Conservation (phyloP, 2,888 invertebrate genomes). For the Lottia scabra region DNA sequence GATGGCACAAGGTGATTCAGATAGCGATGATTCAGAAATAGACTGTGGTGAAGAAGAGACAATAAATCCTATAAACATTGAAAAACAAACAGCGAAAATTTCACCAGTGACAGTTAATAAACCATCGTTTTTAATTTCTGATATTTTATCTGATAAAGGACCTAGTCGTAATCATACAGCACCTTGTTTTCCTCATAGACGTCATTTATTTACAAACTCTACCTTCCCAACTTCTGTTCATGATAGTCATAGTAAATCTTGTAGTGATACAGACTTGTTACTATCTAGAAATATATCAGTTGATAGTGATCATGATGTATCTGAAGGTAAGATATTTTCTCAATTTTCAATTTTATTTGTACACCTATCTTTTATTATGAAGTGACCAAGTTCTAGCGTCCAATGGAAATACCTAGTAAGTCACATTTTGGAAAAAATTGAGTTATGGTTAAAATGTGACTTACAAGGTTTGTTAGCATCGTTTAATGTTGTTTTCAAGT, state of each 20-base stretch:
- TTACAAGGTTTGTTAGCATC: too few species aligned
- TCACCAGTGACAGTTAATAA: constrained; percentile 17
- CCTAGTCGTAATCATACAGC: constrained; percentile 78
- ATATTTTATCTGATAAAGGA: constrained; percentile 74
- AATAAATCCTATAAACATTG: not conserved
- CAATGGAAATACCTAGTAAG: too few species aligned
- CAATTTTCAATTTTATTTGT: too few species aligned
- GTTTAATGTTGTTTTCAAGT: too few species aligned
- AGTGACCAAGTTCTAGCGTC: too few species aligned
- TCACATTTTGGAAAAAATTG: too few species aligned
- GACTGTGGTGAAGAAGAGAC: not conserved
- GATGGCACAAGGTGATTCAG: not conserved
- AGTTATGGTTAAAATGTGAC: too few species aligned
- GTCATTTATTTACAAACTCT: constrained; percentile 29
- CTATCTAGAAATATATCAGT: not conserved
- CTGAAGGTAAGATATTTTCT: not conserved
- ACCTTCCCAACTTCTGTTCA: not conserved
- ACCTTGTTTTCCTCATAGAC: constrained; percentile 8
- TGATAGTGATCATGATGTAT: not conserved
- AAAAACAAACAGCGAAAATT: constrained; percentile 9
- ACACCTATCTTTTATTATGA: too few species aligned
- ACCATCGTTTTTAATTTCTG: constrained; percentile 51
- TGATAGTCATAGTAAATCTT: not conserved
- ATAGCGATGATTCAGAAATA: not conserved
- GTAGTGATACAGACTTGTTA: too few species aligned